phyloP scores from a whole-genome alignment of 2,888 invertebrate species.

The Physocephala rufipes region DNA sequence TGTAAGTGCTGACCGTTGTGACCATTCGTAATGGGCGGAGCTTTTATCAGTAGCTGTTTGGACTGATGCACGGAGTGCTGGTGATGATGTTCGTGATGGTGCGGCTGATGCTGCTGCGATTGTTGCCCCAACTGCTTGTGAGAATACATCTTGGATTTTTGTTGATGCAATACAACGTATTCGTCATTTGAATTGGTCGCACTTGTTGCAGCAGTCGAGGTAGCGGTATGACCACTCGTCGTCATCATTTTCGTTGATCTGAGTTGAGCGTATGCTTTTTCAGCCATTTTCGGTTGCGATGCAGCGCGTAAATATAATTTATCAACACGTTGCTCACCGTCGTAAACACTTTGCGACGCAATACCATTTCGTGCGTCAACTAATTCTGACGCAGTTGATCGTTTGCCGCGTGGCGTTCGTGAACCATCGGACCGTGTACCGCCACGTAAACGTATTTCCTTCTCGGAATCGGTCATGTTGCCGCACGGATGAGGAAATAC shows the following conservation, averaged over 20 bases:
- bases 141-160: conserved; percentile 46
- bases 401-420: conserved; percentile 66
- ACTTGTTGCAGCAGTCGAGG: neutral
- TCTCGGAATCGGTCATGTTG: conserved; percentile 83
- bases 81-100: conserved; percentile 46
- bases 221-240: too few relatives aligned
- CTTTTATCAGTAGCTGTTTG: conserved; percentile 49
- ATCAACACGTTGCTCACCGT: conserved; percentile 79
- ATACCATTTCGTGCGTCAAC: conserved; percentile 43
- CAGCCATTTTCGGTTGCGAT: conserved; percentile 68
- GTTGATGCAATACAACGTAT: conserved; percentile 57
- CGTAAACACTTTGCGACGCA: conserved; percentile 56
- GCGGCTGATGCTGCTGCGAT: conserved; percentile 49
- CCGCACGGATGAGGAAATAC: conserved; percentile 83
- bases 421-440: conserved; percentile 77
- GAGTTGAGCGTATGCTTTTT: conserved; percentile 64
- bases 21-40: conserved; percentile 58
- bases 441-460: conserved; percentile 70
- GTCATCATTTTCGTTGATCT: conserved; percentile 57
- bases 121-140: conserved; percentile 51
- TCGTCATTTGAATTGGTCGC: conserved; percentile 53
- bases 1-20: conserved; percentile 61
- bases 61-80: conserved; percentile 46
- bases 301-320: conserved; percentile 74
- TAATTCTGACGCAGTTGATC: conserved; percentile 38